Evolutionary conservation across 1,140 invertebrate species (phyloP).

Genomic region (Leptoteleia sp.): DNA sequence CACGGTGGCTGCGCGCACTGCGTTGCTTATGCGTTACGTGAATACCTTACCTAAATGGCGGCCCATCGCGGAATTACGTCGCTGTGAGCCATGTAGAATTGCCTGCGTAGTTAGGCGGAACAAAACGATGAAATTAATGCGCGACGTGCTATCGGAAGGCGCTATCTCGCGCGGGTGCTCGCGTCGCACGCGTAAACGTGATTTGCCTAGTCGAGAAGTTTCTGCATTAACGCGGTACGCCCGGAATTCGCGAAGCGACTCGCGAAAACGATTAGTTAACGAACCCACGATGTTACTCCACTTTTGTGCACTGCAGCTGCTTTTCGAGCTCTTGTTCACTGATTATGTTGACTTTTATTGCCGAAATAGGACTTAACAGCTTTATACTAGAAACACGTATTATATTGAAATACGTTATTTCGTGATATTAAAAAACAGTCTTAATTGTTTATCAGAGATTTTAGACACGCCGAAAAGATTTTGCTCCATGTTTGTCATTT

Average conservation of each 20-base stretch:
- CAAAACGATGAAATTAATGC: conserved; percentile 69
- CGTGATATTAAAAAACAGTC: no score
- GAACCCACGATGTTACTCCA: conserved; percentile 22
- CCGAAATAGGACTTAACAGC: no score
- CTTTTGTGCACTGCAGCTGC: conserved; percentile 48
- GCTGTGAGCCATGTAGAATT: conserved; percentile 49
- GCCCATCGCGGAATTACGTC: conserved; percentile 53
- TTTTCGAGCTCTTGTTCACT: conserved; percentile 26
- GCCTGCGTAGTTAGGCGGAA: conserved; percentile 55
- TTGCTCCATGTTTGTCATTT: no score
- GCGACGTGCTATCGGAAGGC: conserved; percentile 53
- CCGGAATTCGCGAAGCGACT: conserved; percentile 49
- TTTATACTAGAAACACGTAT: no score
- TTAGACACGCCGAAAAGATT: no score
- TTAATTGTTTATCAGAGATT: no score
- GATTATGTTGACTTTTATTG: conserved; percentile 9
- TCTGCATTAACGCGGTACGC: conserved; percentile 57
- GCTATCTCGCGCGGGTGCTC: conserved; percentile 62
- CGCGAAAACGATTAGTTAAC: conserved; percentile 52
- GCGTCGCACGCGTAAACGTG: conserved; percentile 63
- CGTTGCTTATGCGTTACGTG: conserved; percentile 77
- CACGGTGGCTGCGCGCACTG: conserved; percentile 70
- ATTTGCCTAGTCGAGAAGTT: conserved; percentile 69
- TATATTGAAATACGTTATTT: no score
- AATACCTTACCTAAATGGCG: conserved; percentile 73